Percentiles rank a stretch among this genome's conserved stretches.
Conservation (phyloP, 2,888 invertebrate genomes). For the Lycocerus yunnanus region DNA sequence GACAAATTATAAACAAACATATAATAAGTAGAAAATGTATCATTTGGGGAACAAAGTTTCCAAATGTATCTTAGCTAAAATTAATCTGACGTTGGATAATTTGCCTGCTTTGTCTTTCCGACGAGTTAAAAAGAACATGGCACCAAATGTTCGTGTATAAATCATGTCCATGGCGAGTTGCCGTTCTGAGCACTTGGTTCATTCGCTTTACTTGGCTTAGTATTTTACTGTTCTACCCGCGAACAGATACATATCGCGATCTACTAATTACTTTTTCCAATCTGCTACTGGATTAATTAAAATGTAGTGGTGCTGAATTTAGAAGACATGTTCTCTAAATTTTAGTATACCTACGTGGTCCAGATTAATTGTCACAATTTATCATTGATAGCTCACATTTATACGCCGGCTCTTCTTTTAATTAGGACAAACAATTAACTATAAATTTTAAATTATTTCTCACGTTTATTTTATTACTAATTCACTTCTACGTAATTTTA, state of each 20-base stretch:
- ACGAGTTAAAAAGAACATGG: slow-evolving; percentile 43
- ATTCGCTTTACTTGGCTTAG: slow-evolving; percentile 17
- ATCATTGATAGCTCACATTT: slow-evolving; percentile 30
- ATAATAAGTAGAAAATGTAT: slow-evolving; percentile 31
- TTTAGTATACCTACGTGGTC: slow-evolving; percentile 37
- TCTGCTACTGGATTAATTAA: slow-evolving; percentile 48
- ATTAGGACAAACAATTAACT: not conserved
- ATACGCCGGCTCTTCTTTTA: not conserved
- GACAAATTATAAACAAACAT: slow-evolving; percentile 39
- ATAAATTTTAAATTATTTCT: not conserved
- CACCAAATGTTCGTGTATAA: slow-evolving; percentile 44
- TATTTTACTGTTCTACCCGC: slow-evolving; percentile 24
- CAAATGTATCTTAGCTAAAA: slow-evolving; percentile 33
- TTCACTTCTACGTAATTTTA: not conserved
- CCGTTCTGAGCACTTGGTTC: slow-evolving; percentile 19
- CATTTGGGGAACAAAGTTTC: slow-evolving; percentile 29
- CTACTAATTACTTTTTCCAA: slow-evolving; percentile 50
- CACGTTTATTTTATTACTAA: not conserved
- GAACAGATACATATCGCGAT: slow-evolving; percentile 44
- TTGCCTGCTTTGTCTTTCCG: slow-evolving; percentile 41
- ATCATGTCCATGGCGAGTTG: slow-evolving; percentile 40
- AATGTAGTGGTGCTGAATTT: slow-evolving; percentile 44
- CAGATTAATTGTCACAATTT: slow-evolving; percentile 41
- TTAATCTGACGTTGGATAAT: slow-evolving; percentile 40
- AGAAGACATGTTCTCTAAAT: slow-evolving; percentile 37